These are phyloP conservation scores for Emydoidea blandingii DNA, from an alignment of 2,797 vertebrate genomes.

Conservation along the genomic window DNA sequence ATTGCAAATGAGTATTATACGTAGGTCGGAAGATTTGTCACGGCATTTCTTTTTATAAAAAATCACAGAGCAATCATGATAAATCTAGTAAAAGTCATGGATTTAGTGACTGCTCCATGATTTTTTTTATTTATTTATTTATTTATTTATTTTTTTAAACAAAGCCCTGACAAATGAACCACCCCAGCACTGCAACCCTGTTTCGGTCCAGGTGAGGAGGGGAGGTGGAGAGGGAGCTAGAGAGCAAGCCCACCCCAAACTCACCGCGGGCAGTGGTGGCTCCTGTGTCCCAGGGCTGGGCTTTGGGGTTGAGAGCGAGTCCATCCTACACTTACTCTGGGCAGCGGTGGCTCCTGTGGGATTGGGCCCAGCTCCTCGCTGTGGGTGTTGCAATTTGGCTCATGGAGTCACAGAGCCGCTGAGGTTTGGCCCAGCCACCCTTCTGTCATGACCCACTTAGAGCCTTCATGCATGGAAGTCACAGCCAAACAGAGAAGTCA, in stretches of 20 bases:
- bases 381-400: not conserved
- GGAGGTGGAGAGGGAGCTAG: too few relatives aligned
- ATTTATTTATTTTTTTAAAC: too few relatives aligned
- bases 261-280: too few relatives aligned
- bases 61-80: not conserved
- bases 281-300: too few relatives aligned
- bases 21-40: not conserved
- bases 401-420: not conserved
- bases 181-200: not conserved
- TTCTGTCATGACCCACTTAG: not conserved
- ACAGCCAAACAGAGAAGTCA: not conserved
- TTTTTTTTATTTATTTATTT: too few relatives aligned
- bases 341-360: too few relatives aligned
- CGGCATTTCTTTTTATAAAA: not conserved
- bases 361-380: not conserved
- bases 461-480: not conserved
- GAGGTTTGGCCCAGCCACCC: not conserved
- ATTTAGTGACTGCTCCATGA: not conserved
- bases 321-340: too few relatives aligned
- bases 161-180: not conserved
- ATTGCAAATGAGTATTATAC: not conserved
- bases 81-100: not conserved
- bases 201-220: too few relatives aligned
- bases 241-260: too few relatives aligned
- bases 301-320: too few relatives aligned